Conservation (phyloP, 2,797 vertebrate species). For the Eleutherodactylus coqui region DNA sequence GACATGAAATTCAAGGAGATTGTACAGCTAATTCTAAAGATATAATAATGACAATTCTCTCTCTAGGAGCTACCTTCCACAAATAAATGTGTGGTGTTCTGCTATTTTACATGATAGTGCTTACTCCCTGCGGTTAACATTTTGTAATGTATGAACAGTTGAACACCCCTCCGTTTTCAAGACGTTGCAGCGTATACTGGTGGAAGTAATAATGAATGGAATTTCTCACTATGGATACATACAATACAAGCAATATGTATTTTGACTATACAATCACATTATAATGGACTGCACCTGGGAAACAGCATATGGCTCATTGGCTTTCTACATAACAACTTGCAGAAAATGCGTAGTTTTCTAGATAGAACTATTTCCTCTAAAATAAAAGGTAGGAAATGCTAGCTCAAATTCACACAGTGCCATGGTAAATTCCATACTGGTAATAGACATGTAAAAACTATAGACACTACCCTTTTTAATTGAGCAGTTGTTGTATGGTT, state of each 20-base stretch:
- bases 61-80: neutral
- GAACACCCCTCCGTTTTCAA: neutral
- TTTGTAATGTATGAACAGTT: neutral
- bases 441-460: constrained; percentile 17
- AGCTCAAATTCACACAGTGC: neutral
- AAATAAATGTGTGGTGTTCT: neutral
- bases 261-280: neutral
- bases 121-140: neutral
- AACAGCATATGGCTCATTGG: constrained; percentile 17
- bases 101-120: neutral
- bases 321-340: neutral
- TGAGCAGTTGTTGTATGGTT: constrained; percentile 38
- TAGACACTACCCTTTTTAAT: constrained; percentile 13
- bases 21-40: neutral
- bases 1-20: neutral
- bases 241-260: neutral
- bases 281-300: neutral
- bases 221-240: neutral
- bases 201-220: neutral
- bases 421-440: neutral
- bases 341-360: constrained; percentile 15
- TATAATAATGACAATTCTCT: neutral
- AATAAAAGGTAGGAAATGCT: neutral
- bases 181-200: neutral
- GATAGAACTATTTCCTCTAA: neutral